Base-by-base conservation (phyloP, 1,140 invertebrate genomes). In the Hirudo medicinalis region DNA sequence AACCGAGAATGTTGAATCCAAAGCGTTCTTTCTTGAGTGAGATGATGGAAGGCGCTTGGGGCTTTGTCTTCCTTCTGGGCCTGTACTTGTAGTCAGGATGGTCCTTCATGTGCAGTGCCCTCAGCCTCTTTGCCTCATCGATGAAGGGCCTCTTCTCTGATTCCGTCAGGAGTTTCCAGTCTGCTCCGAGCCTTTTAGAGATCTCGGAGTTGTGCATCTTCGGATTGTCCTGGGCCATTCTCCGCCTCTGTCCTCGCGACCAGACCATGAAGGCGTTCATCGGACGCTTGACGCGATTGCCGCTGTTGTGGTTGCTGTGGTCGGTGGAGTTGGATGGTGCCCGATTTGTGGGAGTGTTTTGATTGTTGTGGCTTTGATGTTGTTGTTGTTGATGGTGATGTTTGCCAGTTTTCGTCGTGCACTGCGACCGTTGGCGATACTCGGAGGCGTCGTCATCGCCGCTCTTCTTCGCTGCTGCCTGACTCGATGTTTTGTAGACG, bases 211-310 rank as follows among this genome's bases (percentile, higher is more conserved):
- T 99, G 83, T 99, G 96, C 96, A 99, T 99, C 84, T 99, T 99
- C 0, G 96, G 96, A 81, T 99, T 99, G 78, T 99, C 96, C 76
- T 97, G 94, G 0, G 97, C 96, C 94, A 99, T 99, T 84, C 99
- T 99, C 74, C 95, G 86, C 69, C 96, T 85, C 79, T 99, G 95
- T 0, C 95, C 95, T 0, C 96, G 84, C 9, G 93, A 96, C 96
- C 96, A 99, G 20, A 99, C 96, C 96, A 99, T 99, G 82, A 99
- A 99, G 20, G 96, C 96, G 83, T 98, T 99, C 96, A 99, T 99
- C 0, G 96, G 96, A 74, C 96, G 85, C 82, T 99, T 99, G 17
- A 99, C 96, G 0, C 95, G 87, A 70, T 70, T 53, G 43, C 53
- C 53, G 40, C 40, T 15, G 27, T 15, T 68, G 27, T 22, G 13